Evolutionary conservation across 2,113 vertebrate genomes (phyloP).

Genomic region (Pseudopodoces humilis): DNA sequence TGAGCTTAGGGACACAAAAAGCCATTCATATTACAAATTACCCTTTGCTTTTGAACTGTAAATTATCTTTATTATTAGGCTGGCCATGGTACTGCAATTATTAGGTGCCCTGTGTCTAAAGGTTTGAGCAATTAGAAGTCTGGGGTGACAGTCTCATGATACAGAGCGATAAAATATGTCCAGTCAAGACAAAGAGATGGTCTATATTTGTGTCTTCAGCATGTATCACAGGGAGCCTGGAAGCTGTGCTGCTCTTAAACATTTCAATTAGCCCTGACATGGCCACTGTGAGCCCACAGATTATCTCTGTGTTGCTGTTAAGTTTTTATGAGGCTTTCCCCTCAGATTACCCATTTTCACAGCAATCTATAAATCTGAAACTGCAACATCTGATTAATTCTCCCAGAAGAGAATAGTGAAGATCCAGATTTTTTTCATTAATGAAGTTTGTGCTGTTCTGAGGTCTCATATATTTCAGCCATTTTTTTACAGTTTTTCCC

Average conservation of each 20-base stretch:
- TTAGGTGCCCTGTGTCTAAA: constrained; percentile 75
- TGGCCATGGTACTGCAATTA: constrained; percentile 73
- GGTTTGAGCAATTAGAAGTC: constrained; percentile 76
- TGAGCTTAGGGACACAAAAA: constrained; percentile 60
- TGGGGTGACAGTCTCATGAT: constrained; percentile 61
- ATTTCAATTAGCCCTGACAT: constrained; percentile 70
- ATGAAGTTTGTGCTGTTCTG: constrained; percentile 54
- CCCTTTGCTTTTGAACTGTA: constrained; percentile 74
- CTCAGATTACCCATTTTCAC: constrained; percentile 45
- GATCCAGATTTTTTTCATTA: constrained; percentile 66
- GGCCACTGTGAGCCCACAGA: constrained; percentile 63
- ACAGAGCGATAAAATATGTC: constrained; percentile 73
- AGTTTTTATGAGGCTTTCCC: constrained; percentile 69
- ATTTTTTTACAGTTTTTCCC: background rate
- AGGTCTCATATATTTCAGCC: constrained; percentile 14
- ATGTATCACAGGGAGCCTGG: constrained; percentile 54
- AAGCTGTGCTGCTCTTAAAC: constrained; percentile 61
- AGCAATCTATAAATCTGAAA: constrained; percentile 66
- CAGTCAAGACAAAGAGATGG: constrained; percentile 70
- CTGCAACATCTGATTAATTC: constrained; percentile 63
- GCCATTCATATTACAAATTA: constrained; percentile 68
- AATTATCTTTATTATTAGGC: constrained; percentile 78
- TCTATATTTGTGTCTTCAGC: constrained; percentile 58
- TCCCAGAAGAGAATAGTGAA: constrained; percentile 45
- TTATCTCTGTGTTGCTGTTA: constrained; percentile 60